These are phyloP conservation scores for Bruchidius siliquastri DNA, from an alignment of 2,888 invertebrate genomes.

Conservation along the genomic window DNA sequence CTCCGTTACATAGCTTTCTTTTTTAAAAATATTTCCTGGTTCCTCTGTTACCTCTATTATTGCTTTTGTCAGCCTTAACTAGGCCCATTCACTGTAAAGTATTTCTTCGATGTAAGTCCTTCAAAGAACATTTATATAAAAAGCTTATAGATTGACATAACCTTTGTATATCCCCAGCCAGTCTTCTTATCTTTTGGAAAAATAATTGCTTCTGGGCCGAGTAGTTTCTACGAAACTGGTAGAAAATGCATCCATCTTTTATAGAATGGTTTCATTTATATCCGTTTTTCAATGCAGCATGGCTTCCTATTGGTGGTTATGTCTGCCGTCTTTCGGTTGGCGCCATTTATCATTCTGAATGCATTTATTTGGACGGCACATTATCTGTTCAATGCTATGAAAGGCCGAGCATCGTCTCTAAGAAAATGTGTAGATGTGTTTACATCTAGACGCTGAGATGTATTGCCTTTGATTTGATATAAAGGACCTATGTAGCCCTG, in stretches of 20 bases:
- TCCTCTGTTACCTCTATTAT: too few species aligned
- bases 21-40: too few species aligned
- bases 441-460: background rate
- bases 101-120: background rate
- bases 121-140: background rate
- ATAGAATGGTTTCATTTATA: background rate
- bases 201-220: background rate
- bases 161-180: background rate
- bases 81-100: too few species aligned
- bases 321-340: background rate
- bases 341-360: background rate
- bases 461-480: background rate
- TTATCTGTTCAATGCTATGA: background rate
- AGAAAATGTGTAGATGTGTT: background rate
- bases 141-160: background rate
- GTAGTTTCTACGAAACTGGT: background rate
- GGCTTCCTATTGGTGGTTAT: background rate
- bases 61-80: too few species aligned
- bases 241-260: background rate
- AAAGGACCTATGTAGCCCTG: background rate
- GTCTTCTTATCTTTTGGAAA: background rate
- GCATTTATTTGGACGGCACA: background rate
- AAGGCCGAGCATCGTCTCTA: background rate
- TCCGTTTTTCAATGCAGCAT: background rate
- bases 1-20: too few species aligned